Evolutionary conservation across 2,797 vertebrate species (phyloP), one percentile per base, ranked within the genome.

Genomic region (Lepilemur ruficaudatus): DNA sequence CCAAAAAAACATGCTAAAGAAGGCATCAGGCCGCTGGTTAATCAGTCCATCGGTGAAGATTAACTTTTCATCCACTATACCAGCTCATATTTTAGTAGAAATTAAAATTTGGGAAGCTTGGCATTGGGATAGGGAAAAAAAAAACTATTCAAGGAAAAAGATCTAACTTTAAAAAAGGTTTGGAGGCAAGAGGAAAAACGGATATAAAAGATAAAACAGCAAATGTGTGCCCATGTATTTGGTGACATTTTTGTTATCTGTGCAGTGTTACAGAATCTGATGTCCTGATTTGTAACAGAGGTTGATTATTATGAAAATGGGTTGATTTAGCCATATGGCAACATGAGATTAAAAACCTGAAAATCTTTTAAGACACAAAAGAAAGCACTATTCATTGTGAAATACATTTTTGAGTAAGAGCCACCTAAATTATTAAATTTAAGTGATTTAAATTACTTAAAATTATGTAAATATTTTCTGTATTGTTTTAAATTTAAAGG

Each of bases 371-470:
- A 78, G n/a, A 61, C 14, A 35, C 41, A 70, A 63, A 85, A 82
- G 15, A 61, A 63, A 81, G 0, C 38, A 55, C 3, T 63, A 32
- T 73, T 93, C 4, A 69, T 93, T 50, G 10, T 84, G 61, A 91
- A 94, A 93, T 50, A 76, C 7, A 89, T 13, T 94, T 43, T 90
- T 92, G 57, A 76, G 46, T 93, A 94, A 94, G 10, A 79, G 41
- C 17, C 48, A 82, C 32, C 91, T 82, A 73, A 82, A 83, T 95
- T 13, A 86, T 61, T 17, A 78, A 78, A 78, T 38, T 35, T 55
- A 35, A 14, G 7, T 38, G 23, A 78, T 55, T 55, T 55, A 55
- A 15, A 78, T 78, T 25, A 78, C n/a, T 78, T 78, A 25, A 78
- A 55, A 78, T n/a, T 43, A 67, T 57, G 61, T 1, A 38, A 61